Evolutionary conservation across 2,888 invertebrate genomes (phyloP).

Genomic region (Tipula lateralis): DNA sequence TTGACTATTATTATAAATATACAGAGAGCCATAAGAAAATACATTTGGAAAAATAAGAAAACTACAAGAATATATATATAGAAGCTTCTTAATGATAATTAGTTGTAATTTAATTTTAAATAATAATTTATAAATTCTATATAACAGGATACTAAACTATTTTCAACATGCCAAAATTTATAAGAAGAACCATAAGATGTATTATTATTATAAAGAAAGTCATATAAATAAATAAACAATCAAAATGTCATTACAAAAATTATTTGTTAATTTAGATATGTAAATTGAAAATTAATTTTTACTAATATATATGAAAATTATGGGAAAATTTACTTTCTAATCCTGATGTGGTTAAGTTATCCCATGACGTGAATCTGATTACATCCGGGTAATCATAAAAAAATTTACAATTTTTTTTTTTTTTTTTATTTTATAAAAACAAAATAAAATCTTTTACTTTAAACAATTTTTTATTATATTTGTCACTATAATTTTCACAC

Average conservation of each 20-base stretch:
- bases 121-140: background rate
- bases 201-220: background rate
- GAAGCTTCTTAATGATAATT: conserved; percentile 28
- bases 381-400: conserved; percentile 26
- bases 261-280: background rate
- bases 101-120: conserved; percentile 27
- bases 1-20: conserved; percentile 14
- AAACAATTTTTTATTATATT: conserved; percentile 3
- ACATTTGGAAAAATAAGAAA: background rate
- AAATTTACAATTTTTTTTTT: background rate
- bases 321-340: conserved; percentile 25
- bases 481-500: conserved; percentile 12
- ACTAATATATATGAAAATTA: background rate
- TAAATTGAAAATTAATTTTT: conserved; percentile 29
- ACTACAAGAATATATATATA: background rate
- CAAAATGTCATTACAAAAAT: conserved; percentile 29
- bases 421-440: too few relatives aligned
- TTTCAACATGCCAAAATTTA: background rate
- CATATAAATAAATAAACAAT: background rate
- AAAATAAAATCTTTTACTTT: background rate
- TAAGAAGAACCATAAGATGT: background rate
- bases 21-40: background rate
- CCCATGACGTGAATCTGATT: conserved; percentile 25
- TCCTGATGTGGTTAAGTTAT: conserved; percentile 25
- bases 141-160: background rate